Evolutionary conservation across 2,888 invertebrate species (phyloP).

Genomic region (Prosapia bicincta): DNA sequence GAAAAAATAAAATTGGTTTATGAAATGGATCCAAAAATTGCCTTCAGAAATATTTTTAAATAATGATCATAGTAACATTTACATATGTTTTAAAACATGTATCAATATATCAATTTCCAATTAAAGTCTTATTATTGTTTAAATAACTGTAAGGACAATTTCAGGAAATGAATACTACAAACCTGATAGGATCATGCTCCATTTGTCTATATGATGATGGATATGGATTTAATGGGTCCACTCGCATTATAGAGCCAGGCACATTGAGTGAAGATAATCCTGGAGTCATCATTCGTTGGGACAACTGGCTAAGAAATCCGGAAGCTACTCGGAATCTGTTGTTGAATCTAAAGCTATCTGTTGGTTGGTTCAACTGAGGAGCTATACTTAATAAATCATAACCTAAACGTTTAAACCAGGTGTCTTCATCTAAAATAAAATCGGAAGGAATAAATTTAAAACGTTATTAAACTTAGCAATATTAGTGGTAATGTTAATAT

Average conservation of each 20-base stretch:
- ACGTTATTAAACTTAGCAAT: too few species aligned
- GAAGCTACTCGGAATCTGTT: conserved; percentile 70
- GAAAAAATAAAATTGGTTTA: too few species aligned
- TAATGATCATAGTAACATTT: too few species aligned
- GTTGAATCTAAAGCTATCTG: conserved; percentile 46
- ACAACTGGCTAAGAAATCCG: conserved; percentile 72
- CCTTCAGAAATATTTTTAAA: too few species aligned
- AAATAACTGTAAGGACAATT: too few species aligned
- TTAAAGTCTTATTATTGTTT: too few species aligned
- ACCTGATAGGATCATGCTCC: conserved; percentile 12
- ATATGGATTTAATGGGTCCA: conserved; percentile 33
- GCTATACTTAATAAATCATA: conserved; percentile 82
- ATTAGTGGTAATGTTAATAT: too few species aligned
- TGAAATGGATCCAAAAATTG: too few species aligned
- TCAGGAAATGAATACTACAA: not conserved
- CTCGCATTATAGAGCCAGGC: conserved; percentile 36
- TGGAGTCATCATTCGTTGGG: conserved; percentile 72
- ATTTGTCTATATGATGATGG: not conserved
- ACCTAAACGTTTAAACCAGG: conserved; percentile 82
- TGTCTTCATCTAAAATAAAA: conserved; percentile 67
- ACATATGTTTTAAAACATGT: too few species aligned
- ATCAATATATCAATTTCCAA: too few species aligned
- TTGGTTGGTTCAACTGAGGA: conserved; percentile 75
- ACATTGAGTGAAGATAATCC: conserved; percentile 36
- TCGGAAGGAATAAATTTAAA: too few species aligned